Evolutionary conservation across 2,113 vertebrate species (phyloP).

Genomic region (Dicrurus megarhynchus): DNA sequence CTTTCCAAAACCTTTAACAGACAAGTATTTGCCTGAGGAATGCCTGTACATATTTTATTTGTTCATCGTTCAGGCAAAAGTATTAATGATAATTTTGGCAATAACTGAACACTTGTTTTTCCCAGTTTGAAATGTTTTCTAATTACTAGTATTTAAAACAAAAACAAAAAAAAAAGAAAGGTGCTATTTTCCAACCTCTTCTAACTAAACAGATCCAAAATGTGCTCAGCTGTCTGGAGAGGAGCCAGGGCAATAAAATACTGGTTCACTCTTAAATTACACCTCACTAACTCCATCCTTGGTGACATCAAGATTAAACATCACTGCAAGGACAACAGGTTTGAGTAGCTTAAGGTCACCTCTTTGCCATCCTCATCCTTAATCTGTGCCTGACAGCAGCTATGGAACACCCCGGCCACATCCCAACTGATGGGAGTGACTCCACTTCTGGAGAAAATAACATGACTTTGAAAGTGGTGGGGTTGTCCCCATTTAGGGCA

Average conservation of each 20-base stretch:
- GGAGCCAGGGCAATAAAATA: neutral
- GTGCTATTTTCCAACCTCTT: neutral
- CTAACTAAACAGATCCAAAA: neutral
- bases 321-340: accelerated
- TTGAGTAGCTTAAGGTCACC: neutral
- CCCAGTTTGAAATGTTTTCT: neutral
- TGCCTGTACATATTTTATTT: neutral
- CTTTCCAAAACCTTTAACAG: neutral
- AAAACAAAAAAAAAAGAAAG: neutral
- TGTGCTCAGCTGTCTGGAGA: neutral
- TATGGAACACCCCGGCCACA: neutral
- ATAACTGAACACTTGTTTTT: neutral
- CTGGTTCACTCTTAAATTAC: neutral
- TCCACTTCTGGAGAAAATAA: neutral
- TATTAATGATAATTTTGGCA: neutral
- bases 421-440: neutral
- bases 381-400: neutral
- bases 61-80: neutral
- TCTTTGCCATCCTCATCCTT: neutral
- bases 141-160: neutral
- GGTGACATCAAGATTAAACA: neutral
- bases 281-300: neutral
- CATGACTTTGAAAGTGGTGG: neutral
- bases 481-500: neutral
- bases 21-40: neutral